Evolutionary conservation across 2,888 invertebrate species (phyloP).

Genomic region (Andrena fulva): DNA sequence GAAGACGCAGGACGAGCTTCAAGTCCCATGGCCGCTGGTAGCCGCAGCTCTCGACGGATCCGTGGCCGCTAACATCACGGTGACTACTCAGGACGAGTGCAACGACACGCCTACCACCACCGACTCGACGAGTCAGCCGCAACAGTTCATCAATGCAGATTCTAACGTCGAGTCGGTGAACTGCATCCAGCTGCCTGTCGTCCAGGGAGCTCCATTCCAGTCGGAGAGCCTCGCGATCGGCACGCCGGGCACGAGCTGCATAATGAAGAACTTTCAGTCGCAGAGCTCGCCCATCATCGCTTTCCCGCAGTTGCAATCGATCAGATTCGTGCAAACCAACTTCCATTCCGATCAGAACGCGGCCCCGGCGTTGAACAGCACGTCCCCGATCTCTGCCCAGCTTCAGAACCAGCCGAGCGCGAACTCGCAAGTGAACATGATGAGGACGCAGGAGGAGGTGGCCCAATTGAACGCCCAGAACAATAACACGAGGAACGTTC

Average conservation of each 20-base stretch:
- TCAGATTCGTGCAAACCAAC: constrained; percentile 82
- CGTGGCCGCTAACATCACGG: constrained; percentile 81
- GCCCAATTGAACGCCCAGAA: constrained; percentile 74
- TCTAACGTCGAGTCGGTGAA: constrained; percentile 75
- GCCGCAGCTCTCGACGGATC: constrained; percentile 85
- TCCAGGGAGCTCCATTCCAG: constrained; percentile 77
- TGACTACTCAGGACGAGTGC: constrained; percentile 80
- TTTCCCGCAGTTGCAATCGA: constrained; percentile 82
- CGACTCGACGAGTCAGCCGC: constrained; percentile 73
- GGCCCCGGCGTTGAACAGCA: constrained; percentile 56
- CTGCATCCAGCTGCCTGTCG: constrained; percentile 80
- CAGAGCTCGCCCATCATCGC: constrained; percentile 81
- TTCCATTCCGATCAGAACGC: constrained; percentile 77
- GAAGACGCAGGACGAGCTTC: constrained; percentile 87
- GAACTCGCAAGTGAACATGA: constrained; percentile 76
- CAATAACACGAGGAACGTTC: constrained; percentile 62
- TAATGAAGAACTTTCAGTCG: constrained; percentile 81
- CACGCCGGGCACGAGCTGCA: constrained; percentile 76
- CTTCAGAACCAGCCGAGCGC: constrained; percentile 71
- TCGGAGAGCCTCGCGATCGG: constrained; percentile 75
- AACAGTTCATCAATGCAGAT: constrained; percentile 73
- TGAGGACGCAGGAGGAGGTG: constrained; percentile 78
- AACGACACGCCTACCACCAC: constrained; percentile 78
- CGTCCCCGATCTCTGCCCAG: constrained; percentile 64
- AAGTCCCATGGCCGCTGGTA: constrained; percentile 86